A percentile compares a stretch with the other conserved stretches of the same genome.
phyloP scores from a whole-genome alignment of 2,113 vertebrate species.

The Prunella fulvescens region DNA sequence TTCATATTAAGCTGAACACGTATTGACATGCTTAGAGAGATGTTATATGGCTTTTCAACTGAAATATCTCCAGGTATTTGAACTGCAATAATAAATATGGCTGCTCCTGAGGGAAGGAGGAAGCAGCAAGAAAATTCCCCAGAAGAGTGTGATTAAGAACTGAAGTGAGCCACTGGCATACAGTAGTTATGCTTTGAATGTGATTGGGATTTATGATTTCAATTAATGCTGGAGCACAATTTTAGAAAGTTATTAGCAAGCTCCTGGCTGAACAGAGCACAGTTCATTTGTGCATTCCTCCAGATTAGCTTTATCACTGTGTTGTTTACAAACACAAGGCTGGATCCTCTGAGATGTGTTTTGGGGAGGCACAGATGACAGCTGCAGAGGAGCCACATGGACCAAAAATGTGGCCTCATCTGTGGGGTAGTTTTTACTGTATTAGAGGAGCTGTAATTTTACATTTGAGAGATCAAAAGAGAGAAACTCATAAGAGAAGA shows the following conservation, averaged over 20 bases:
- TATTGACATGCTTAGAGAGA: conserved; percentile 51
- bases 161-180: conserved; percentile 40
- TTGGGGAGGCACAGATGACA: neutral
- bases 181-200: conserved; percentile 53
- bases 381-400: neutral
- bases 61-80: conserved; percentile 56
- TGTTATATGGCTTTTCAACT: conserved; percentile 42
- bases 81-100: conserved; percentile 64
- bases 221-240: conserved; percentile 67
- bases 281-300: conserved; percentile 43
- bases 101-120: conserved; percentile 10
- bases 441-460: neutral
- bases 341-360: neutral
- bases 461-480: neutral
- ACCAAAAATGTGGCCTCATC: neutral
- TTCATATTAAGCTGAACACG: conserved; percentile 37
- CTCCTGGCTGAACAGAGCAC: conserved; percentile 24
- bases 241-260: conserved; percentile 64
- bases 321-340: conserved; percentile 57
- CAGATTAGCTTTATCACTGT: conserved; percentile 5
- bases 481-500: neutral
- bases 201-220: conserved; percentile 72
- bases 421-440: neutral
- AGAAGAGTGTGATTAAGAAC: conserved; percentile 60
- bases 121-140: conserved; percentile 49